Base-by-base conservation (phyloP, 2,113 vertebrate genomes). In the Ceuthmochares aereus region DNA sequence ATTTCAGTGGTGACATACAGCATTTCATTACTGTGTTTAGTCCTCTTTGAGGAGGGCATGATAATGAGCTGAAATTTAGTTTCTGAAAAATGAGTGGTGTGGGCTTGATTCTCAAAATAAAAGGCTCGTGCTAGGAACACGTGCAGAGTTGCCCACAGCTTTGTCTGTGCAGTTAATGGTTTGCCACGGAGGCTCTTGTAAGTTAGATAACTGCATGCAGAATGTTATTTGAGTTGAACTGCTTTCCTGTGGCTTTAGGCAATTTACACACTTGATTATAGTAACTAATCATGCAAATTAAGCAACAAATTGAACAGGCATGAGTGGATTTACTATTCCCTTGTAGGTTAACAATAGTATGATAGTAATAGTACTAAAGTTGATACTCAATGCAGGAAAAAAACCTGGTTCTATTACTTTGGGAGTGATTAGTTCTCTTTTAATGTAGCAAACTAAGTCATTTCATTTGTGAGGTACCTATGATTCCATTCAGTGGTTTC, bases 341-440 rank as follows among this genome's bases (percentile, higher is more conserved):
- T 47, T 69, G 70, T 73, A 52, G 67, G 54, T 77, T 79, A 87
- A 73, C 0, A 6, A 12, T 15, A 42, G 69, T 11, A 4, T 15
- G 30, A 56, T 51, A 16, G 40, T 29, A 47, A 21, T 17, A 21
- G 25, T 83, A 30, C 58, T 68, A 18, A 82, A n/a, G 36, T 45
- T 82, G 29, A 49, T 82, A 55, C 43, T 77, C 45, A 79, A 4
- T 55, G 43, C 43, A 56, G 74, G 12, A 36, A 82, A 62, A 58
- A 74, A 3, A 2, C 20, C 25, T 3, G 27, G 82, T 70, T 66
- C 45, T 70, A 30, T 92, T 90, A 58, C 79, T 88, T 40, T 54
- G 87, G 75, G 62, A 96, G 70, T 75, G 82, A 75, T 95, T 95
- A 90, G 56, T 79, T 88, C 27, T 49, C 70, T 82, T 56, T 60